Conservation (phyloP, 2,797 vertebrate genomes). For the Cynodonichthys magdalenae region DNA sequence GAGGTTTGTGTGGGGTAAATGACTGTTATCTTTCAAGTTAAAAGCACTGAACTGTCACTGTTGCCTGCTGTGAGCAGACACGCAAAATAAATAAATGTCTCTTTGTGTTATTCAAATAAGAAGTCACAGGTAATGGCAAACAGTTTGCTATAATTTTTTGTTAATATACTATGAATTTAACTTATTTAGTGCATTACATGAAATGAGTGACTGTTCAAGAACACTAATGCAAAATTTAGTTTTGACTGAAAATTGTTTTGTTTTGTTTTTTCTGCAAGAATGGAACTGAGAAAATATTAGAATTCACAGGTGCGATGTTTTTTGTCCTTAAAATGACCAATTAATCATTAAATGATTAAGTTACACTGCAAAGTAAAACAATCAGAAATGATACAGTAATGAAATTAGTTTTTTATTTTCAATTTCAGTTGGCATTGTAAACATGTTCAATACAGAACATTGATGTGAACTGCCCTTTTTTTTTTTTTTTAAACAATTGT, state of each 20-base stretch:
- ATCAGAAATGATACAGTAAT: conserved; percentile 9
- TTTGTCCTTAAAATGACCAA: conserved; percentile 13
- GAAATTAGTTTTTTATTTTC: background rate
- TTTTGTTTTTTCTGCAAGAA: conserved; percentile 11
- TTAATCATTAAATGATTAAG: conserved; percentile 4
- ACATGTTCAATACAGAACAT: background rate
- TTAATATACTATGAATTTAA: conserved; percentile 79
- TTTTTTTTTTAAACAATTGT: background rate
- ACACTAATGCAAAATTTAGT: conserved; percentile 49
- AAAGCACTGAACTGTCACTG: conserved; percentile 12
- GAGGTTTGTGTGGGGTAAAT: conserved; percentile 6
- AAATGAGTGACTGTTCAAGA: conserved; percentile 88
- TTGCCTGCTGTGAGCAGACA: conserved; percentile 6
- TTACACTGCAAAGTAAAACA: conserved; percentile 23
- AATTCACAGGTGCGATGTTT: background rate
- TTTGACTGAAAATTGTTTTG: conserved; percentile 14
- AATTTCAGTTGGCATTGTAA: background rate
- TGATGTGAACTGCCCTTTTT: background rate
- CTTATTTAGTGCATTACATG: conserved; percentile 90
- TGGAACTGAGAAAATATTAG: conserved; percentile 16
- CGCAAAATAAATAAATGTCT: conserved; percentile 9
- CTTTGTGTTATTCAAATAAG: conserved; percentile 21
- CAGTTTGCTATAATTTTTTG: conserved; percentile 44
- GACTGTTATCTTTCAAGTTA: background rate
- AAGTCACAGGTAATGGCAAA: conserved; percentile 19